These are phyloP conservation scores for Gymnobelideus leadbeateri DNA, from an alignment of 2,113 vertebrate genomes.

Conservation along the genomic window DNA sequence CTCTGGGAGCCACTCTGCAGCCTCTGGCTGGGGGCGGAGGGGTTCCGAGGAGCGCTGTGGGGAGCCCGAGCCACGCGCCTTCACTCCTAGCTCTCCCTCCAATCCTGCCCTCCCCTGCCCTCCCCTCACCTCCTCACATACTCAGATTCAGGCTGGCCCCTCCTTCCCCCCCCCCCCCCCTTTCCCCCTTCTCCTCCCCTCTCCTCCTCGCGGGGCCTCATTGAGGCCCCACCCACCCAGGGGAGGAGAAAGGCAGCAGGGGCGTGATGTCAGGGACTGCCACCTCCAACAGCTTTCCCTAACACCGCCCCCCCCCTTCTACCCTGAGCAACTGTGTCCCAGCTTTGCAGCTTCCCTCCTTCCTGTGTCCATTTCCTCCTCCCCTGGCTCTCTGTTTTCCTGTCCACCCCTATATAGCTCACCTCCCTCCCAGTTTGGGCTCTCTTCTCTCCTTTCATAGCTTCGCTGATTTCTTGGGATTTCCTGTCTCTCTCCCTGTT, in stretches of 20 bases:
- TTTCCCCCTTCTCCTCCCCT: not conserved
- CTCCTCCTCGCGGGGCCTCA: slow-evolving; percentile 33
- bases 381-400: not conserved
- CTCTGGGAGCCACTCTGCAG: not conserved
- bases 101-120: not conserved
- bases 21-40: not conserved
- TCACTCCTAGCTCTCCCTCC: not conserved
- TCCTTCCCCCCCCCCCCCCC: not conserved
- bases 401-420: not conserved
- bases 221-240: slow-evolving; percentile 61
- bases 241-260: slow-evolving; percentile 26
- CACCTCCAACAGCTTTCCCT: slow-evolving; percentile 12
- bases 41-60: not conserved
- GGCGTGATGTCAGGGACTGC: not conserved
- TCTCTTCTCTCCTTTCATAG: not conserved
- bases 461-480: not conserved
- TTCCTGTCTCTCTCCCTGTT: not conserved
- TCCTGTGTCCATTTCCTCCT: not conserved
- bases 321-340: not conserved
- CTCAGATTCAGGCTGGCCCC: not conserved
- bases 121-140: not conserved
- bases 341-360: not conserved
- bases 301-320: not conserved
- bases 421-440: not conserved
- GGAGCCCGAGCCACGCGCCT: not conserved